Evolutionary conservation across 2,888 invertebrate species (phyloP).

Genomic region (Agonopterix subpropinquella): DNA sequence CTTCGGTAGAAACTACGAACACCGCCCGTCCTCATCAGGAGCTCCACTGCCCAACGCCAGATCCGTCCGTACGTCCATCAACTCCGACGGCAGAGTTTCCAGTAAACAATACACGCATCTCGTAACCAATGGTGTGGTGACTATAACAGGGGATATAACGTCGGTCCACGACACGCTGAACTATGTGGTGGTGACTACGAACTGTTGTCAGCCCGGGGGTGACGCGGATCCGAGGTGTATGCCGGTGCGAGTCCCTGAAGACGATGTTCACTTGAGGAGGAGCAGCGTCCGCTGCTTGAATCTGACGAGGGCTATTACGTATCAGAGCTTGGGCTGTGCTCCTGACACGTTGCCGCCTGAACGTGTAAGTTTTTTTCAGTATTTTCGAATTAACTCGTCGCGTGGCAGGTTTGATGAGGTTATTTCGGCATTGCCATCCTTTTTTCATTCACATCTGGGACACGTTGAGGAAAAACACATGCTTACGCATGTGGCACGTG

Average conservation of each 20-base stretch:
- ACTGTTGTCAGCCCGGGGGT: conserved; percentile 13
- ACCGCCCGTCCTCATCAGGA: conserved; percentile 7
- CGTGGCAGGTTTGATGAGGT: too few relatives aligned
- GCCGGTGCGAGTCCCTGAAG: conserved; percentile 27
- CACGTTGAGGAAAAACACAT: too few relatives aligned
- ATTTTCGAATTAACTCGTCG: too few relatives aligned
- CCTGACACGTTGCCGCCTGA: conserved; percentile 22
- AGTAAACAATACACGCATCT: conserved; percentile 5
- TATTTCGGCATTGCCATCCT: too few relatives aligned
- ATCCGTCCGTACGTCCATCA: conserved; percentile 3
- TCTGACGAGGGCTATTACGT: conserved; percentile 34
- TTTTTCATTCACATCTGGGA: too few relatives aligned
- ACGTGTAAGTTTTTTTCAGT: conserved; percentile 18
- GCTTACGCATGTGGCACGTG: too few relatives aligned
- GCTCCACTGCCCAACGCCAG: conserved; percentile 9
- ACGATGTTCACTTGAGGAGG: conserved; percentile 30
- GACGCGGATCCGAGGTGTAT: conserved; percentile 24
- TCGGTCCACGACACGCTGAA: conserved; percentile 17
- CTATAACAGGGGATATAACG: conserved; percentile 13
- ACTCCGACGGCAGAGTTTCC: conserved; percentile 5
- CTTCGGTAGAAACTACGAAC: conserved; percentile 1
- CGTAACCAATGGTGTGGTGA: conserved; percentile 5
- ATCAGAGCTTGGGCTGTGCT: conserved; percentile 34
- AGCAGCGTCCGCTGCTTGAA: conserved; percentile 36
- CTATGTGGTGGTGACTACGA: conserved; percentile 13